These are phyloP conservation scores for Centropyge bicolor DNA, from an alignment of 2,797 vertebrate genomes.

Conservation along the genomic window DNA sequence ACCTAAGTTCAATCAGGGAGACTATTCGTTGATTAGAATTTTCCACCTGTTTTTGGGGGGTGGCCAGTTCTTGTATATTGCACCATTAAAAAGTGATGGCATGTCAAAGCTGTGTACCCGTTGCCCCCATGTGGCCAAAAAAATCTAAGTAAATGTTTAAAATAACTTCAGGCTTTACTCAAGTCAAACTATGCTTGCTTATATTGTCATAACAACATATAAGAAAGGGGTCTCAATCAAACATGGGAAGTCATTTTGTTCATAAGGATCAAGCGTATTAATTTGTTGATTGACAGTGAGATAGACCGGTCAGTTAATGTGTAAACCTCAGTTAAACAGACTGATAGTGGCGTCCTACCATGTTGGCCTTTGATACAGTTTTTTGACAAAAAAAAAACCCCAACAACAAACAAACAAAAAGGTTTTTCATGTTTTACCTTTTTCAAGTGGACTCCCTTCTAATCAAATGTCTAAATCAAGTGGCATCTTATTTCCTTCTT, in stretches of 20 bases:
- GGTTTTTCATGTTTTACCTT: conserved; percentile 13
- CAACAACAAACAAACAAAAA: too few relatives aligned
- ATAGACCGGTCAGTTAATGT: not conserved
- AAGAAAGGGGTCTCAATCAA: not conserved
- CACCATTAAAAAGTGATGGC: too few relatives aligned
- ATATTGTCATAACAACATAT: not conserved
- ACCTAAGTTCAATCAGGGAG: too few relatives aligned
- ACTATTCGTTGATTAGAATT: too few relatives aligned
- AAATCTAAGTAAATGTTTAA: not conserved
- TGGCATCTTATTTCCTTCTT: conserved; percentile 15
- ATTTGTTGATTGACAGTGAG: not conserved
- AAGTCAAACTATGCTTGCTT: not conserved
- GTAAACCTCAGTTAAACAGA: not conserved
- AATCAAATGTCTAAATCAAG: conserved; percentile 31
- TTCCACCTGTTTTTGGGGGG: too few relatives aligned
- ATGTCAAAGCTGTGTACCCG: too few relatives aligned
- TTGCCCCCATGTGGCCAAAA: not conserved
- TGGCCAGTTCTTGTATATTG: too few relatives aligned
- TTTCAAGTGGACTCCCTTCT: not conserved
- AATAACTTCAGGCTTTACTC: not conserved
- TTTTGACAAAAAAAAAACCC: not conserved
- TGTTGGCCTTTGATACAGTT: not conserved
- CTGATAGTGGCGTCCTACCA: not conserved
- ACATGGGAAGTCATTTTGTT: not conserved
- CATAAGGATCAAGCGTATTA: fast-evolving